Evolutionary conservation across 92 coral and sea anemone genomes (phyloP).

Genomic region (Desmophyllum pertusum): DNA sequence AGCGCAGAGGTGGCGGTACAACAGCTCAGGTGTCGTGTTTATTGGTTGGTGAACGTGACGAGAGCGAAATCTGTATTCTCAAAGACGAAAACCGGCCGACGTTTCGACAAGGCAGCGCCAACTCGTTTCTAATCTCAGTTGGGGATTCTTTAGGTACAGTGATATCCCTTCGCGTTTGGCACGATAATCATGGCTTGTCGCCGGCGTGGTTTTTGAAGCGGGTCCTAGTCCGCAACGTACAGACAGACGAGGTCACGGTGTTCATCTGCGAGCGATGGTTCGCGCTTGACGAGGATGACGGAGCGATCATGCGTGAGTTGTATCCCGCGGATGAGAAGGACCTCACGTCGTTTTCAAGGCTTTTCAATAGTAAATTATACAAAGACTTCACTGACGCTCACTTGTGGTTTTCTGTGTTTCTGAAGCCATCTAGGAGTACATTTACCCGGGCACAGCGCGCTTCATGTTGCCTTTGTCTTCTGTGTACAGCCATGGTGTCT

Average conservation of each 20-base stretch:
- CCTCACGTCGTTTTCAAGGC: slow-evolving; percentile 49
- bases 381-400: slow-evolving; percentile 69
- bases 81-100: slow-evolving; percentile 55
- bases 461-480: slow-evolving; percentile 72
- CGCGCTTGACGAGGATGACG: slow-evolving; percentile 74
- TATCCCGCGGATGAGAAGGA: slow-evolving; percentile 61
- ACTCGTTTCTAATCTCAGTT: slow-evolving; percentile 68
- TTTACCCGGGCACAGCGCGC: slow-evolving; percentile 79
- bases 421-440: slow-evolving; percentile 72
- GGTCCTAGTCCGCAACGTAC: slow-evolving; percentile 59
- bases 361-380: slow-evolving; percentile 60
- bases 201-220: slow-evolving; percentile 77
- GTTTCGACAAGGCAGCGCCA: slow-evolving; percentile 65
- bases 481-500: slow-evolving; percentile 74
- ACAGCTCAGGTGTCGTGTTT: slow-evolving; percentile 70
- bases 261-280: slow-evolving; percentile 77
- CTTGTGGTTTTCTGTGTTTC: slow-evolving; percentile 73
- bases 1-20: slow-evolving; percentile 63
- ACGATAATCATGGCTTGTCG: slow-evolving; percentile 60
- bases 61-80: slow-evolving; percentile 57
- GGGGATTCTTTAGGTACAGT: slow-evolving; percentile 51
- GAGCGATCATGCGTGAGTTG: slow-evolving; percentile 45
- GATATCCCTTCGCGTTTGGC: slow-evolving; percentile 63
- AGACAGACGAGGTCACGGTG: slow-evolving; percentile 56
- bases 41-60: slow-evolving; percentile 48